Conservation (phyloP, 2,113 vertebrate species). For the Hiodon alosoides region DNA sequence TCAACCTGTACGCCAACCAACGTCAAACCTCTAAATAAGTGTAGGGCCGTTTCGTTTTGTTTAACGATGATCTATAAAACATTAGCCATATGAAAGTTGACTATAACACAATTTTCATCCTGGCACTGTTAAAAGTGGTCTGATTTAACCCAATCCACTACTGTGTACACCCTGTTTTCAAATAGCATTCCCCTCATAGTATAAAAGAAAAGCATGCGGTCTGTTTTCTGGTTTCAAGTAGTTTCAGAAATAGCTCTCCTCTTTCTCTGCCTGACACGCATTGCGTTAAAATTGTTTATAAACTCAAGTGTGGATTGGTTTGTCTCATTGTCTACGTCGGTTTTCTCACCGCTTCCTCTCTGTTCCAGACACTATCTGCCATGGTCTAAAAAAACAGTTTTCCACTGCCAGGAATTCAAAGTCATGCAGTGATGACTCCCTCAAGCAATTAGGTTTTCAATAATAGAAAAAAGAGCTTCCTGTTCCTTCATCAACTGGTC, state of each 20-base stretch:
- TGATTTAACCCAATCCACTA: no score
- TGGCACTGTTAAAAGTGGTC: no score
- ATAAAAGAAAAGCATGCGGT: slow-evolving; percentile 76
- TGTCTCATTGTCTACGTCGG: slow-evolving; percentile 43
- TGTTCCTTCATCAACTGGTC: background rate
- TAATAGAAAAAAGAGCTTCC: slow-evolving; percentile 48
- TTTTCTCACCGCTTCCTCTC: slow-evolving; percentile 41
- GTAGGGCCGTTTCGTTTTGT: no score
- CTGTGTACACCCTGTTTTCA: slow-evolving; percentile 21
- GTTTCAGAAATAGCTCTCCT: slow-evolving; percentile 59
- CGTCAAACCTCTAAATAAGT: no score
- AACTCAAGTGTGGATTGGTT: slow-evolving; percentile 54
- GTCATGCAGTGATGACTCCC: slow-evolving; percentile 58
- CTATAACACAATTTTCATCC: no score
- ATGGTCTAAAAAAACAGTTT: slow-evolving; percentile 52
- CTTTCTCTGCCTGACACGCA: slow-evolving; percentile 53
- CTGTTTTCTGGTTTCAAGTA: slow-evolving; percentile 67
- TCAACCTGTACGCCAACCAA: background rate
- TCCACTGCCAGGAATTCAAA: slow-evolving; percentile 61
- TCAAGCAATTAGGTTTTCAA: slow-evolving; percentile 58
- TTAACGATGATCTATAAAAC: no score
- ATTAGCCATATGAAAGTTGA: no score
- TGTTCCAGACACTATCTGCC: slow-evolving; percentile 60
- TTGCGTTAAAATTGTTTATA: slow-evolving; percentile 54
- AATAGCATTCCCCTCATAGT: slow-evolving; percentile 69